These are phyloP conservation scores for Holcopasites calliopsidis DNA, from an alignment of 1,140 invertebrate genomes.

Conservation along the genomic window DNA sequence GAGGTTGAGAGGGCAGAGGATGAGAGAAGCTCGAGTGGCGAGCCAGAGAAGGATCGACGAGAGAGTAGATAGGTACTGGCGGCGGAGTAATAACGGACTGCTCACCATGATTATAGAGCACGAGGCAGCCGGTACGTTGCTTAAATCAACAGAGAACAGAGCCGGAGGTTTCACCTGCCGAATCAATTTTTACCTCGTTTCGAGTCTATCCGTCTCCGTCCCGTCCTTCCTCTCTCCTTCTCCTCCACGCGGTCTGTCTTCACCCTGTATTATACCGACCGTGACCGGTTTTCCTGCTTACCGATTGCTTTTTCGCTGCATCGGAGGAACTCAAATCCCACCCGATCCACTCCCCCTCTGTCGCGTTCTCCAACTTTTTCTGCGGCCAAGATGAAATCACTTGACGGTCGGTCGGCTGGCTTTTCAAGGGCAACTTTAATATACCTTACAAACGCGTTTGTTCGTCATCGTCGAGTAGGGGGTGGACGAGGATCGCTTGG, in stretches of 20 bases:
- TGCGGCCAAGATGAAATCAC: neutral
- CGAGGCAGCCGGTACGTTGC: conserved; percentile 66
- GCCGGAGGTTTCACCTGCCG: conserved; percentile 68
- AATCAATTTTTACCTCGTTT: conserved; percentile 68
- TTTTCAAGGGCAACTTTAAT: conserved; percentile 37
- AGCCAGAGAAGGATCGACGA: conserved; percentile 14
- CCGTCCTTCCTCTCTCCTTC: neutral
- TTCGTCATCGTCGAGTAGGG: neutral
- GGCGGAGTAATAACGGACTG: conserved; percentile 67
- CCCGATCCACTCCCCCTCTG: neutral
- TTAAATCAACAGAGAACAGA: conserved; percentile 70
- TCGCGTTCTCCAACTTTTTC: neutral
- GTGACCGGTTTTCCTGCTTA: conserved; percentile 53
- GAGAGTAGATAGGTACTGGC: conserved; percentile 61
- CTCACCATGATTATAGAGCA: conserved; percentile 68
- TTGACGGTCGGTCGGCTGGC: neutral
- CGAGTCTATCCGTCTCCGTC: conserved; percentile 28
- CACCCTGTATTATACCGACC: conserved; percentile 31
- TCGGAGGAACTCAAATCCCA: conserved; percentile 24
- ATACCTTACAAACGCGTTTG: neutral
- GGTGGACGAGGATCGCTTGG: neutral
- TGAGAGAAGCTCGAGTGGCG: neutral
- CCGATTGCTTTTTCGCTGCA: conserved; percentile 44
- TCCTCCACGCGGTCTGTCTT: neutral
- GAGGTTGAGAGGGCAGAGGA: conserved; percentile 10